Evolutionary conservation across 2,797 vertebrate species (phyloP), one percentile per base, ranked within the genome.

Genomic region (Loris lydekkerianus): DNA sequence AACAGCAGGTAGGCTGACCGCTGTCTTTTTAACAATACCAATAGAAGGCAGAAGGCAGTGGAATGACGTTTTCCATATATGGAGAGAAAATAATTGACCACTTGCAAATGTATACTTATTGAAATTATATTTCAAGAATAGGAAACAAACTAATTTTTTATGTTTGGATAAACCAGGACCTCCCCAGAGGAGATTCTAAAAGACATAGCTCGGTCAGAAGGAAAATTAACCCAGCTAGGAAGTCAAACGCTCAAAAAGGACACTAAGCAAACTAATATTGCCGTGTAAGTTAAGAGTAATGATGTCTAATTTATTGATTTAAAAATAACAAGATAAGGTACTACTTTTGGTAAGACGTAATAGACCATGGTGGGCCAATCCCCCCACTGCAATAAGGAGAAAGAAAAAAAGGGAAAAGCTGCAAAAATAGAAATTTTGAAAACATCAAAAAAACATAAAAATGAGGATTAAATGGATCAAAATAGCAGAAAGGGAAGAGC

Each of bases 261-360:
- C 61, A 72, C 17, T 18, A n/a, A 90, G 40, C 56, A 96, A 87
- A 76, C 8, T 65, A 70, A 46, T 46, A 69, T 49, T 27, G 67
- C 10, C 29, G 0, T 53, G 9, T 37, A 80, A 70, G 27, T 91
- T 70, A 76, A 89, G 75, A 60, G 75, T 70, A 56, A 27, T 80
- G 29, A 43, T 90, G 17, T 27, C 81, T 46, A 43, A 43, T 40
- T 76, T 76, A 2, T 29, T 75, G 43, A 88, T 49, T 90, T 93
- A n/a, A 76, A 83, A 80, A 72, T 46, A 69, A 81, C 37, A 93
- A 86, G 81, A 80, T 31, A 89, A 95, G 78, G 25, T 53, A 53
- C 18, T 23, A 37, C 31, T 87, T 85, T 76, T 34, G n/a, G n/a
- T 58, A 72, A 75, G 10, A 73, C n/a, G 21, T 13, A 11, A 43